These are phyloP conservation scores for Heliconius charithonia DNA, from an alignment of 2,888 invertebrate species.

Conservation along the genomic window DNA sequence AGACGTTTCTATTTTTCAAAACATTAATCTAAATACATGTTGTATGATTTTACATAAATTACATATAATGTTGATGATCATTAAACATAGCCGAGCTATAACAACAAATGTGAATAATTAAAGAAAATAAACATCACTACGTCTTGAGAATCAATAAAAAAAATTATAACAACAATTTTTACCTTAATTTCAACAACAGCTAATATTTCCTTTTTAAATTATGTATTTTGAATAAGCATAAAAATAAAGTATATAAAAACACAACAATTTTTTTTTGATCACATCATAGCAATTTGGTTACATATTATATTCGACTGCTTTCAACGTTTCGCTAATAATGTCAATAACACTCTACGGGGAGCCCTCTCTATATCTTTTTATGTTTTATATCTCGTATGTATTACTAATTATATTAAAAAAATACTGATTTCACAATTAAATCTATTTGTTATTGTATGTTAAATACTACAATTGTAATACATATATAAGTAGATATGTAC, in stretches of 20 bases:
- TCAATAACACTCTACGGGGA: conserved; percentile 14
- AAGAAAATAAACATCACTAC: background rate
- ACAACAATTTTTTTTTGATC: background rate
- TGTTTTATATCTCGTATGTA: conserved; percentile 12
- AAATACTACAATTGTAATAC: background rate
- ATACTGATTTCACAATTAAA: conserved; percentile 6
- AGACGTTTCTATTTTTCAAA: conserved; percentile 46
- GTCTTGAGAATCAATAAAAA: background rate
- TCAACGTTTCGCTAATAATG: conserved; percentile 3
- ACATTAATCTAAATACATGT: conserved; percentile 45
- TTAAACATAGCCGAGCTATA: background rate
- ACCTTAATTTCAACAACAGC: too few species aligned
- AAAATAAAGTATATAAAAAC: background rate
- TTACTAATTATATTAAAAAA: background rate
- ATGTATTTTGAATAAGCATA: background rate
- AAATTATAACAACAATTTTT: too few species aligned
- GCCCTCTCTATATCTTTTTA: conserved; percentile 1
- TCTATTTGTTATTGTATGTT: background rate
- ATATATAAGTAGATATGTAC: background rate
- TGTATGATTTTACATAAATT: conserved; percentile 14
- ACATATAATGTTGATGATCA: background rate
- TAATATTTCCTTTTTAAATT: too few species aligned
- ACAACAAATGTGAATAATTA: conserved; percentile 10
- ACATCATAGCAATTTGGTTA: background rate
- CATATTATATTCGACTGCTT: background rate